Evolutionary conservation across 2,113 vertebrate genomes (phyloP).

Genomic region (Fulica atra): DNA sequence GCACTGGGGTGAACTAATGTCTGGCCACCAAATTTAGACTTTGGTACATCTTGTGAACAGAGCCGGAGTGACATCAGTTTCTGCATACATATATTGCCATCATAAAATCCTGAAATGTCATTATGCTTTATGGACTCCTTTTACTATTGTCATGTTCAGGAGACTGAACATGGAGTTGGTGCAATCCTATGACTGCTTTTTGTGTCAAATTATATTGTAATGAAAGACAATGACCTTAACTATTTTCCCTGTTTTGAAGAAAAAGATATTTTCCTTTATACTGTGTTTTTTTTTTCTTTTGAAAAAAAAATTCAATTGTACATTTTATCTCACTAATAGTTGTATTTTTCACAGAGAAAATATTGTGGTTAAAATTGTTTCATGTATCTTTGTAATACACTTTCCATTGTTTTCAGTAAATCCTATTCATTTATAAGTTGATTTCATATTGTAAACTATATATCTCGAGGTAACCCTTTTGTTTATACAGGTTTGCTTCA

Average conservation of each 20-base stretch:
- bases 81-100: constrained; percentile 75
- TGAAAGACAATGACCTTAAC: constrained; percentile 85
- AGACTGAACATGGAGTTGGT: constrained; percentile 83
- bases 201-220: constrained; percentile 89
- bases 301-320: constrained; percentile 77
- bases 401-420: constrained; percentile 82
- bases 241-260: constrained; percentile 87
- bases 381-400: constrained; percentile 87
- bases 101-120: constrained; percentile 73
- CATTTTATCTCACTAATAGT: constrained; percentile 91
- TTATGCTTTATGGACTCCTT: constrained; percentile 84
- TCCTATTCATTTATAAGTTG: constrained; percentile 84
- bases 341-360: constrained; percentile 98
- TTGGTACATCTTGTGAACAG: constrained; percentile 89
- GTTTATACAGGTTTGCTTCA: constrained; percentile 80
- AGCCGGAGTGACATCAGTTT: constrained; percentile 78
- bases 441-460: constrained; percentile 85
- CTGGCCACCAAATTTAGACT: constrained; percentile 80
- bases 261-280: constrained; percentile 87
- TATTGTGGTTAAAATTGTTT: constrained; percentile 87
- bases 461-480: constrained; percentile 79
- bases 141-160: constrained; percentile 82
- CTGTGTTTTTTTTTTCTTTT: constrained; percentile 57
- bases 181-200: constrained; percentile 88
- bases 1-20: constrained; percentile 64